Conservation (phyloP, 2,113 vertebrate species). For the Pteronura brasiliensis region DNA sequence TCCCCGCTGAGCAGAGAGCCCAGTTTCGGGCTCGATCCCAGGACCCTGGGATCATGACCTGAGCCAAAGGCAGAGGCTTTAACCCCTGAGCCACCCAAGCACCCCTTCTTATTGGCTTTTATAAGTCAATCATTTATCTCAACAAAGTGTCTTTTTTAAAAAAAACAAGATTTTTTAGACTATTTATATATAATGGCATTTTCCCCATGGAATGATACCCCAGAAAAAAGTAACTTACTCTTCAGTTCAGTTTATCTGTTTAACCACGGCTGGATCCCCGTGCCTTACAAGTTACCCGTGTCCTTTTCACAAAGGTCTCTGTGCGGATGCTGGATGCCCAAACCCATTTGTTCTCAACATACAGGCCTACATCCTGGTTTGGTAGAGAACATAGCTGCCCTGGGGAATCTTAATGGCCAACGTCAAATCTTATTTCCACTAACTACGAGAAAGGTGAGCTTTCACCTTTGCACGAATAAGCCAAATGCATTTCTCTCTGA, state of each 20-base stretch:
- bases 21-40: too few relatives aligned
- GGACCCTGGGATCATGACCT: too few relatives aligned
- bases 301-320: neutral
- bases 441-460: neutral
- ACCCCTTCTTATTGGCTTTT: neutral
- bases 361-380: neutral
- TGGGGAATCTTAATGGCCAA: neutral
- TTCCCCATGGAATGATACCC: neutral
- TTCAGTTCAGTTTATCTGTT: neutral
- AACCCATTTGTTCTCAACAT: neutral
- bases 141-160: neutral
- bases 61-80: too few relatives aligned
- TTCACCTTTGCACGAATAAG: neutral
- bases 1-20: too few relatives aligned
- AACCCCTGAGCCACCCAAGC: too few relatives aligned
- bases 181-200: neutral
- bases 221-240: neutral
- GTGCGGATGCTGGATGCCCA: neutral
- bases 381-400: neutral
- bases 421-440: neutral
- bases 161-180: neutral
- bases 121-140: neutral
- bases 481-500: neutral
- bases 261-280: neutral
- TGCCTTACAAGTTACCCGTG: neutral